Percentiles rank a stretch among this genome's conserved stretches.
These are phyloP conservation scores for Temnothorax unifasciatus DNA, from an alignment of 2,888 invertebrate genomes.

Conservation along the genomic window DNA sequence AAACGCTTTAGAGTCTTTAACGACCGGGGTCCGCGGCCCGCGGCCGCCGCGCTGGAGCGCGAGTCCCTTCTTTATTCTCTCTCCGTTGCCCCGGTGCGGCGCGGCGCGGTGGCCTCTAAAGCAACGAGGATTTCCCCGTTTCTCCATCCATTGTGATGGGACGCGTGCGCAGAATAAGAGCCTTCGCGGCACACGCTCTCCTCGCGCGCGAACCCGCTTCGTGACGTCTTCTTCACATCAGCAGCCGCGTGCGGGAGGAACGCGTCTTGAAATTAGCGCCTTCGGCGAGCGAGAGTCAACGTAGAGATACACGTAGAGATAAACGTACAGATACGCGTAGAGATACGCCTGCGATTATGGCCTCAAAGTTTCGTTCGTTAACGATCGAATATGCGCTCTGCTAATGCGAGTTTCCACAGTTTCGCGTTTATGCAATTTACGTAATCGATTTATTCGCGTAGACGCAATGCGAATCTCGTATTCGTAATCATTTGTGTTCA, in stretches of 20 bases:
- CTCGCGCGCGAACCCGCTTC: conserved; percentile 58
- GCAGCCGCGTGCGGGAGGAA: not conserved
- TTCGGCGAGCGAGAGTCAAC: conserved; percentile 21
- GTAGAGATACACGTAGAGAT: conserved; percentile 10
- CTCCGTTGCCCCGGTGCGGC: not conserved
- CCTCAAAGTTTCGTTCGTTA: not conserved
- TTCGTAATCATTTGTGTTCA: conserved; percentile 4
- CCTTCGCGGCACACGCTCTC: conserved; percentile 67
- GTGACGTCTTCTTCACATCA: conserved; percentile 60
- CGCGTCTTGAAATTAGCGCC: conserved; percentile 33
- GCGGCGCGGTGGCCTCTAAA: conserved; percentile 5
- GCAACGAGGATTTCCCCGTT: conserved; percentile 25
- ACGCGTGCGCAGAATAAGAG: conserved; percentile 67
- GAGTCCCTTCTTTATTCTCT: conserved; percentile 28
- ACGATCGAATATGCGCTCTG: conserved; percentile 24
- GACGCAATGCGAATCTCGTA: conserved; percentile 6
- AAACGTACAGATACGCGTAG: not conserved
- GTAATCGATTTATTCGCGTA: conserved; percentile 37
- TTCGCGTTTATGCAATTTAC: conserved; percentile 28
- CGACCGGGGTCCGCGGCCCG: conserved; percentile 61
- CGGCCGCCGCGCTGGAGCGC: not conserved
- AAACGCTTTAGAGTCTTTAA: conserved; percentile 75
- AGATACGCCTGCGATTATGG: conserved; percentile 2
- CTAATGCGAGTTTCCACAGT: conserved; percentile 43
- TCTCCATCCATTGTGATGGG: conserved; percentile 47